These are phyloP conservation scores for Narcine bancroftii DNA, from an alignment of 2,113 vertebrate species.

Conservation along the genomic window DNA sequence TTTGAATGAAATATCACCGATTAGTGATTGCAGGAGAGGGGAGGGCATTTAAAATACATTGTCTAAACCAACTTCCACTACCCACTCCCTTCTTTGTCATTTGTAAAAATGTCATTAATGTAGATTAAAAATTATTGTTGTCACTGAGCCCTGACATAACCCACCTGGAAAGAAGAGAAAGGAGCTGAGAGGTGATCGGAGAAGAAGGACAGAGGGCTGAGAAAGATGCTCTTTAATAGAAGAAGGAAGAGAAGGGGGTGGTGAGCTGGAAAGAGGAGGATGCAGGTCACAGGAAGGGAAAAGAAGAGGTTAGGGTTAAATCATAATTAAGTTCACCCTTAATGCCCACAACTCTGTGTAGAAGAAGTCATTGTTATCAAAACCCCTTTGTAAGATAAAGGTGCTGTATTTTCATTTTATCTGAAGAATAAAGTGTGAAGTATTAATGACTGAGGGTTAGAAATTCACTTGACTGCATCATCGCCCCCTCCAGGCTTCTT, in stretches of 20 bases:
- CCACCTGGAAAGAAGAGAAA: too few species aligned
- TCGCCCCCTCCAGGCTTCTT: background rate
- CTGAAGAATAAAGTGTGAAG: background rate
- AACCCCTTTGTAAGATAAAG: too few species aligned
- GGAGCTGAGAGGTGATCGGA: too few species aligned
- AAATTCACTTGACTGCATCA: background rate
- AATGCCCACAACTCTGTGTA: background rate
- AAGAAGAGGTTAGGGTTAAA: too few species aligned
- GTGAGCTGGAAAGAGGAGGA: too few species aligned
- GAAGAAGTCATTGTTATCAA: background rate
- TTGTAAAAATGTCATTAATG: background rate
- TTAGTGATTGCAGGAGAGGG: background rate
- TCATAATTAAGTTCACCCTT: background rate
- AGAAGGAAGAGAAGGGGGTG: too few species aligned
- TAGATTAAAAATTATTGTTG: background rate
- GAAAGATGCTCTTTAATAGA: too few species aligned
- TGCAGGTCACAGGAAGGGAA: too few species aligned
- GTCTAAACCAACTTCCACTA: too few species aligned
- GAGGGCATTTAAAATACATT: background rate
- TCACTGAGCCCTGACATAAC: background rate
- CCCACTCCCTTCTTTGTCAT: background rate
- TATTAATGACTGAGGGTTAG: background rate
- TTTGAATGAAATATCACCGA: background rate
- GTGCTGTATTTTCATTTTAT: background rate
- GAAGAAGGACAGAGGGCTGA: too few species aligned